These are phyloP conservation scores for Dicyrtoma fusca DNA, from an alignment of 2,888 invertebrate genomes.

Conservation along the genomic window DNA sequence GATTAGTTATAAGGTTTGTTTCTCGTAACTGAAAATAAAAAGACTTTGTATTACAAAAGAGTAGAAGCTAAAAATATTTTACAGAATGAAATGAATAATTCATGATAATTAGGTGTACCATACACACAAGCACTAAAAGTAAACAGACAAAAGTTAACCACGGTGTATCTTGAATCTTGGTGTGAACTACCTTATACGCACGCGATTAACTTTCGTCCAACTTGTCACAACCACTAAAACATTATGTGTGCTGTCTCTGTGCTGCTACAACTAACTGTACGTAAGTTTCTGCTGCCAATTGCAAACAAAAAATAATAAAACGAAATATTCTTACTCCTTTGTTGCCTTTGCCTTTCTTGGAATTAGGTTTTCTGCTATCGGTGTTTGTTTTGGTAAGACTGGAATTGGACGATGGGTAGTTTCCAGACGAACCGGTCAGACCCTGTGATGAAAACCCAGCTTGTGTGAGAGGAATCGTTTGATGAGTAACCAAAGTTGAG, in stretches of 20 bases:
- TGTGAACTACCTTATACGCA: too few species aligned
- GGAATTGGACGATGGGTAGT: constrained; percentile 7
- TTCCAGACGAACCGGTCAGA: neutral
- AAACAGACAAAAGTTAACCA: too few species aligned
- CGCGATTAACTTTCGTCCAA: too few species aligned
- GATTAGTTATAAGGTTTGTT: neutral
- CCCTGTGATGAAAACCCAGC: neutral
- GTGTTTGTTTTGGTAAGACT: neutral
- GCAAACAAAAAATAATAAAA: too few species aligned
- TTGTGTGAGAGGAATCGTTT: neutral
- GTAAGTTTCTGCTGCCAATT: too few species aligned
- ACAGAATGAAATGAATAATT: neutral
- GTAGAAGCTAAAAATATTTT: neutral
- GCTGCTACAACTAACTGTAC: too few species aligned
- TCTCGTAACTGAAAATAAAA: constrained; percentile 2
- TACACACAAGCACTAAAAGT: neutral
- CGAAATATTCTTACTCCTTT: constrained; percentile 3
- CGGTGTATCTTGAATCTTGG: too few species aligned
- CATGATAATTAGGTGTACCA: neutral
- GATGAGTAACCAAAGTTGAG: neutral
- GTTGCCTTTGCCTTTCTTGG: constrained; percentile 15
- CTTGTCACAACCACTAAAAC: too few species aligned
- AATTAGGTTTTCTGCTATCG: neutral
- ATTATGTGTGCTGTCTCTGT: too few species aligned
- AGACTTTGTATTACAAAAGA: neutral